Evolutionary conservation across 2,797 vertebrate genomes (phyloP).

Genomic region (Cynopterus sphinx): DNA sequence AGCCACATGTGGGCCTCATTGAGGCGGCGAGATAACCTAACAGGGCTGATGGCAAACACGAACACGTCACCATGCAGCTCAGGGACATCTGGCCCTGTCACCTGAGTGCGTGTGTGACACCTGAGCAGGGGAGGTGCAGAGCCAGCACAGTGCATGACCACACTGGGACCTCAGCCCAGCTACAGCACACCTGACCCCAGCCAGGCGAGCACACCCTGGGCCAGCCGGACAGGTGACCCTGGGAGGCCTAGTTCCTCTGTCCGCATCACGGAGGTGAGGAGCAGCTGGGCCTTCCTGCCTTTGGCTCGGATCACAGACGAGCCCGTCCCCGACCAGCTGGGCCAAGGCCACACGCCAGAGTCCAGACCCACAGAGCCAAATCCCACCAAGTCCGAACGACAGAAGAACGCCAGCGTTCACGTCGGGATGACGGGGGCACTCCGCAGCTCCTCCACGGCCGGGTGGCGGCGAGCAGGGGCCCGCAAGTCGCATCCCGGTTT

Average conservation of each 20-base stretch:
- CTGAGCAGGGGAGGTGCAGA: not conserved
- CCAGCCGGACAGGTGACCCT: not conserved
- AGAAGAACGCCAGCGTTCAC: rapidly evolving
- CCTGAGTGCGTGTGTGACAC: no score
- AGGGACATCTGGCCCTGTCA: not conserved
- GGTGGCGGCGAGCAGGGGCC: not conserved
- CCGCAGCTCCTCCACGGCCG: not conserved
- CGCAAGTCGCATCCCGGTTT: no score
- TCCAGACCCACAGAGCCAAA: not conserved
- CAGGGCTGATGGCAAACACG: not conserved
- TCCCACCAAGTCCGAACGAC: not conserved
- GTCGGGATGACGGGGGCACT: not conserved
- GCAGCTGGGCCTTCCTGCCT: not conserved
- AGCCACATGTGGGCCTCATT: not conserved
- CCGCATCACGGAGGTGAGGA: not conserved
- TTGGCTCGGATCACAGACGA: not conserved
- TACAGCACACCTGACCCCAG: not conserved
- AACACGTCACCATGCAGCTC: not conserved
- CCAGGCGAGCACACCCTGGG: not conserved
- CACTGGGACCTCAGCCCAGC: not conserved
- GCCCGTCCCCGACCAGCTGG: not conserved
- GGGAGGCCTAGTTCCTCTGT: not conserved
- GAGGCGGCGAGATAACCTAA: not conserved
- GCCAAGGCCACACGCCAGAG: not conserved
- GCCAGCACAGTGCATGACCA: not conserved